phyloP scores from a whole-genome alignment of 92 coral and sea anemone species.

The Epizoanthus illoricatus region DNA sequence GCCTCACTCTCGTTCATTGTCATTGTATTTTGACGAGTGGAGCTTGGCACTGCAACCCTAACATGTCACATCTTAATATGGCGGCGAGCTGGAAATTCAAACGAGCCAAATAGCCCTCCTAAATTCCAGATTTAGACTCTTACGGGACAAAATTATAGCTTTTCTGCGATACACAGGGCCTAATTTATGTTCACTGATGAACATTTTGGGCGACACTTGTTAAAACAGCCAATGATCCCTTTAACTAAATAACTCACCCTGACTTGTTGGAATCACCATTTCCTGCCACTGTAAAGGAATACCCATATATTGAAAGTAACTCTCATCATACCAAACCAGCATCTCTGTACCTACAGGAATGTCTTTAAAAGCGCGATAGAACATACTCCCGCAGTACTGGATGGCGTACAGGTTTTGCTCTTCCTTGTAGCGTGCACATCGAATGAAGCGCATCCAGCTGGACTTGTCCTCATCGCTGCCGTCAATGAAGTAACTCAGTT shows the following conservation, averaged over 20 bases:
- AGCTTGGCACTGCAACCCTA: too few species aligned
- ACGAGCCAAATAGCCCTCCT: too few species aligned
- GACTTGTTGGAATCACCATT: not conserved
- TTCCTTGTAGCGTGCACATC: constrained; percentile 84
- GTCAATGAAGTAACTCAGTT: constrained; percentile 68
- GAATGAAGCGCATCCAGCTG: constrained; percentile 94
- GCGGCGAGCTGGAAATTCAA: too few species aligned
- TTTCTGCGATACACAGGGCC: too few species aligned
- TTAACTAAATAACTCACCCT: not conserved
- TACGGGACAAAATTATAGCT: too few species aligned
- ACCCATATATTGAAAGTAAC: constrained; percentile 87
- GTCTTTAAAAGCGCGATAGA: constrained; percentile 85
- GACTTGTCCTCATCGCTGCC: constrained; percentile 80
- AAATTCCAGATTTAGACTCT: too few species aligned
- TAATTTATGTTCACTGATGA: too few species aligned
- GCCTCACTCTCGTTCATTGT: too few species aligned
- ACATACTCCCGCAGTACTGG: constrained; percentile 81
- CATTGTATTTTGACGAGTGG: too few species aligned
- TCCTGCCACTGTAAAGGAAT: constrained; percentile 64
- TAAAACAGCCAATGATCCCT: too few species aligned
- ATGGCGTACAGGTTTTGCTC: constrained; percentile 84
- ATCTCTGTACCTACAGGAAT: constrained; percentile 77
- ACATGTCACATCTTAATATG: too few species aligned
- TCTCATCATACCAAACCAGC: constrained; percentile 92
- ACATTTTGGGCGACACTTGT: too few species aligned